Base-by-base conservation (phyloP, 64 coral and sea anemone genomes). In the Anthopleura sola region DNA sequence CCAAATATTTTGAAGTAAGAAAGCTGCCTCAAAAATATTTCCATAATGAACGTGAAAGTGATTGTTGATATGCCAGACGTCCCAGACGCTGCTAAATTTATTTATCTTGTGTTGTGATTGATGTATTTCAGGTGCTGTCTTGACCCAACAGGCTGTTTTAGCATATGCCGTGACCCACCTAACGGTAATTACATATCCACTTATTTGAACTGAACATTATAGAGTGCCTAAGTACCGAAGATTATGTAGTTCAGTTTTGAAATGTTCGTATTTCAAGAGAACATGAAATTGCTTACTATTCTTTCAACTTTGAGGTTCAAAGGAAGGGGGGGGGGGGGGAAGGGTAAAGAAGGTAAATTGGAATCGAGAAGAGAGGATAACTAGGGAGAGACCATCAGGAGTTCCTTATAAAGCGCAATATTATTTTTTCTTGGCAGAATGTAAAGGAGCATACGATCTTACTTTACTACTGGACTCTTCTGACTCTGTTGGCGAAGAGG, bases 401-500 rank as follows among this genome's bases (percentile, higher is more conserved):
- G 40, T 9, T 32, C 12, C 12, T 69, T 69, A 14, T 34, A 71
- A 32, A 1, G 2, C 29, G 6, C 40, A 3, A 44, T 71, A n/a
- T n/a, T n/a, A n/a, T 15, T 71, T 12, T 71, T 15, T 71, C 32
- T 57, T 10, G 29, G 17, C 47, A 83, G 82, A 83, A 1, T 83
- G 82, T 58, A 44, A 50, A 5, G 82, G 82, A 1, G 0, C 26
- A 55, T 56, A 83, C 82, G 89, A 91, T 37, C 68, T 91, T 55
- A 82, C 89, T 34, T 13, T 91, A 57, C 40, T 81, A 13, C 51
- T 91, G 21, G 89, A 91, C 54, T 64, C 56, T 36, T 91, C 89
- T 29, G 75, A 81, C 15, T 13, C 36, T 11, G n/a, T 91, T 9
- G 89, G 83, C 14, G 83, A 91, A 69, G 75, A 37, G 16, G 24